A percentile compares a stretch with the other conserved stretches of the same genome.
phyloP scores from a whole-genome alignment of 2,797 vertebrate species.

The Halcyon chelicuti region DNA sequence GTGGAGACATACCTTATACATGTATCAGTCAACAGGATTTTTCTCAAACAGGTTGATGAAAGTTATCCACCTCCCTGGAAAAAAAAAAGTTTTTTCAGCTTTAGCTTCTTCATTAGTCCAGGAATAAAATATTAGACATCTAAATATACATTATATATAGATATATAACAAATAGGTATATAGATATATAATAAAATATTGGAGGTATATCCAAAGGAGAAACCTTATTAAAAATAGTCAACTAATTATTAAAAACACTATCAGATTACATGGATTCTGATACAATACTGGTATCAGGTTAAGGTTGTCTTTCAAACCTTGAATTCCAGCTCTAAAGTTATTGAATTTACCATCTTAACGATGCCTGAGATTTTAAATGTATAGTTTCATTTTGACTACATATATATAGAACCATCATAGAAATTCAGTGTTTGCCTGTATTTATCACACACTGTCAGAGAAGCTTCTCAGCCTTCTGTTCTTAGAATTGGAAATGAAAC shows the following conservation, averaged over 20 bases:
- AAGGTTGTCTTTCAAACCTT: background rate
- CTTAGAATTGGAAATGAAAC: slow-evolving; percentile 29
- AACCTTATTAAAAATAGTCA: background rate
- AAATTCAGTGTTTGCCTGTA: slow-evolving; percentile 18
- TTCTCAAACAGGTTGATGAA: background rate
- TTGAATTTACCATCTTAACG: slow-evolving; percentile 4
- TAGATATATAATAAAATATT: too few relatives aligned
- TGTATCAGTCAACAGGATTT: background rate
- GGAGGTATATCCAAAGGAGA: background rate
- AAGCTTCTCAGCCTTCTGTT: slow-evolving; percentile 26
- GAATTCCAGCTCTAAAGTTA: background rate
- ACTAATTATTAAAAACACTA: background rate
- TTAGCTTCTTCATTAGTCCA: background rate
- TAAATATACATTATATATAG: too few relatives aligned
- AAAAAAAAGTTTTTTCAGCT: background rate
- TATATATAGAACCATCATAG: background rate
- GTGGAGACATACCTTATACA: background rate
- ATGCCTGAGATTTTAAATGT: background rate
- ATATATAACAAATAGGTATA: too few relatives aligned
- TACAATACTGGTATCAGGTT: background rate
- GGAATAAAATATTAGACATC: background rate
- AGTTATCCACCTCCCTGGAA: background rate
- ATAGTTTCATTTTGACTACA: slow-evolving; percentile 33
- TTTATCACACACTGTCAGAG: slow-evolving; percentile 29
- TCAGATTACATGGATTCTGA: background rate